Conservation (phyloP, 2,888 invertebrate species). For the Lasioglossum morio region DNA sequence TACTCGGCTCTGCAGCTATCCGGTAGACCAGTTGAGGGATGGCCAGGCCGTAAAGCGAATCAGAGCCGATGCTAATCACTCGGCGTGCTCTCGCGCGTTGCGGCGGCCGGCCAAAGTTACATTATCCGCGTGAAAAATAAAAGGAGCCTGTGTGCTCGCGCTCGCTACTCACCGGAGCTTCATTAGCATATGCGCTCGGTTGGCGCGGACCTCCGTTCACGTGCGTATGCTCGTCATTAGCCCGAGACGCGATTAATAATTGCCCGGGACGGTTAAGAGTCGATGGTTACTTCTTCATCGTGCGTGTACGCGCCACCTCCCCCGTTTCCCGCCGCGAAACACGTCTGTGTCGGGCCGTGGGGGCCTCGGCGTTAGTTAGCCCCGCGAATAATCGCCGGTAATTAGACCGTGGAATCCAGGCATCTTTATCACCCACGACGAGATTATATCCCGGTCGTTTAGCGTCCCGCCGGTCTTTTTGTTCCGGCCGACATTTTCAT, state of each 20-base stretch:
- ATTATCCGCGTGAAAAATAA: constrained; percentile 72
- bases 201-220: constrained; percentile 28
- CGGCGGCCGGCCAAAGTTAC: constrained; percentile 70
- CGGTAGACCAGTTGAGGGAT: constrained; percentile 59
- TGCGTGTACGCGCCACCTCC: constrained; percentile 44
- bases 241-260: constrained; percentile 74
- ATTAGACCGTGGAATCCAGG: constrained; percentile 71
- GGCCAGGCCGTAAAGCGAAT: constrained; percentile 60
- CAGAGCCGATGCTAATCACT: constrained; percentile 75
- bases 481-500: constrained; percentile 46
- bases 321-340: constrained; percentile 30
- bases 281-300: constrained; percentile 74
- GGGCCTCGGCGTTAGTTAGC: constrained; percentile 31
- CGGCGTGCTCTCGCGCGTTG: constrained; percentile 44
- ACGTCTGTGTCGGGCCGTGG: neutral
- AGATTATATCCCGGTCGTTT: constrained; percentile 52
- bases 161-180: constrained; percentile 59
- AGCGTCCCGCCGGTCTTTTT: constrained; percentile 43
- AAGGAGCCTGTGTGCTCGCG: constrained; percentile 29
- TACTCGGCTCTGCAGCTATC: constrained; percentile 75
- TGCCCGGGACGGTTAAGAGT: constrained; percentile 69
- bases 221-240: constrained; percentile 71
- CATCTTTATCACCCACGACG: constrained; percentile 61
- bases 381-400: constrained; percentile 63
- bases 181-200: constrained; percentile 72